phyloP scores from a whole-genome alignment of 2,113 vertebrate genomes.

The Platysteira castanea region DNA sequence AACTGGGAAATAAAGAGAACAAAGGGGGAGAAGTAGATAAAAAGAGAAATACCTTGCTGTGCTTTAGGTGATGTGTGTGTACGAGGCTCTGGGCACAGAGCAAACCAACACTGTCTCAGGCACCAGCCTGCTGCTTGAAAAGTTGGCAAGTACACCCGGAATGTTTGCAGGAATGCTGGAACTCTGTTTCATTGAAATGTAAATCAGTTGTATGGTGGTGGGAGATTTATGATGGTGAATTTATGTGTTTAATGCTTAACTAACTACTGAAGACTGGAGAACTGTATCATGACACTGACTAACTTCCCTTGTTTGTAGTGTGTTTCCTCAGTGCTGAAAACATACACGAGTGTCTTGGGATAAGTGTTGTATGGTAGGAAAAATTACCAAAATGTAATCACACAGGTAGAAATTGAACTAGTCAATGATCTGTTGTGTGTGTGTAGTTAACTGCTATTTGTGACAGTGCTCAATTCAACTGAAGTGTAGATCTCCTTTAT shows the following conservation, averaged over 20 bases:
- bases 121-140: not conserved
- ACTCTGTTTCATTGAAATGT: not conserved
- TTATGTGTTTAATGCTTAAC: not conserved
- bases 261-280: not conserved
- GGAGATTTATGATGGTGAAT: not conserved
- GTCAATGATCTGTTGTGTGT: not conserved
- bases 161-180: conserved; percentile 57
- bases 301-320: conserved; percentile 28
- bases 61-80: not conserved
- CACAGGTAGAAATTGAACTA: not conserved
- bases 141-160: conserved; percentile 66
- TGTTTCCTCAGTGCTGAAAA: conserved; percentile 26
- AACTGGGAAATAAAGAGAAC: not conserved
- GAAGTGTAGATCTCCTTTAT: not conserved
- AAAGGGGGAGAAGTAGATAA: not conserved
- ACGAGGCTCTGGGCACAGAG: accelerated
- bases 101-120: not conserved
- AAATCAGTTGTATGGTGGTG: not conserved
- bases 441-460: not conserved
- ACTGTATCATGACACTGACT: not conserved
- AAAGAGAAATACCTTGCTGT: not conserved
- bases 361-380: conserved; percentile 33
- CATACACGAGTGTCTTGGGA: conserved; percentile 1
- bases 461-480: not conserved
- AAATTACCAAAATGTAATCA: not conserved